Evolutionary conservation across 2,113 vertebrate genomes (phyloP).

Genomic region (Pitta sordida): DNA sequence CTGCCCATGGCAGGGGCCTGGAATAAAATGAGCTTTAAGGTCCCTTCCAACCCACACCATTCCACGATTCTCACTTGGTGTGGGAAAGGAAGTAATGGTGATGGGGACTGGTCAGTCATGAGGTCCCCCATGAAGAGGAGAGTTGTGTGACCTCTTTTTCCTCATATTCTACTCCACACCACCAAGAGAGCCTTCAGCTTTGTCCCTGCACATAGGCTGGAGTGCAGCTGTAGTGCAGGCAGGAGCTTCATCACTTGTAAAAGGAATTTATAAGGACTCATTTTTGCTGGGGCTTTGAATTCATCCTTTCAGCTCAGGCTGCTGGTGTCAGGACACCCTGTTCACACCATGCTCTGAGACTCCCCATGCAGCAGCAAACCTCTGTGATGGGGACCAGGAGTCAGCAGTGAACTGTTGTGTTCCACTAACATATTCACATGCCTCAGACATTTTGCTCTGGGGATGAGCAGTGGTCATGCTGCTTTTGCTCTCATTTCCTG

Average conservation of each 20-base stretch:
- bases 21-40: rapidly evolving
- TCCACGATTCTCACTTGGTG: background rate
- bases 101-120: rapidly evolving
- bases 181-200: background rate
- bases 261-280: background rate
- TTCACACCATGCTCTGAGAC: background rate
- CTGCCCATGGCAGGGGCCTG: background rate
- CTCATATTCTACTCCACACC: background rate
- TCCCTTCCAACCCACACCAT: background rate
- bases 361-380: background rate
- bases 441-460: background rate
- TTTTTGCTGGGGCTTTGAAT: background rate
- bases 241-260: background rate
- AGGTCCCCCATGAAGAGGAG: background rate
- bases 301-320: background rate
- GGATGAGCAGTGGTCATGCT: background rate
- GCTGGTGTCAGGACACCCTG: background rate
- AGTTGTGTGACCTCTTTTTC: background rate
- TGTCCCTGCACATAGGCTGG: background rate
- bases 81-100: background rate
- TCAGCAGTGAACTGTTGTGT: background rate
- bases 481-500: background rate
- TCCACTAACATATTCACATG: background rate
- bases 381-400: background rate
- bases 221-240: background rate